A percentile compares a stretch with the other conserved stretches of the same genome.
These are phyloP conservation scores for Lacanobia oleracea DNA, from an alignment of 2,888 invertebrate species.

Conservation along the genomic window DNA sequence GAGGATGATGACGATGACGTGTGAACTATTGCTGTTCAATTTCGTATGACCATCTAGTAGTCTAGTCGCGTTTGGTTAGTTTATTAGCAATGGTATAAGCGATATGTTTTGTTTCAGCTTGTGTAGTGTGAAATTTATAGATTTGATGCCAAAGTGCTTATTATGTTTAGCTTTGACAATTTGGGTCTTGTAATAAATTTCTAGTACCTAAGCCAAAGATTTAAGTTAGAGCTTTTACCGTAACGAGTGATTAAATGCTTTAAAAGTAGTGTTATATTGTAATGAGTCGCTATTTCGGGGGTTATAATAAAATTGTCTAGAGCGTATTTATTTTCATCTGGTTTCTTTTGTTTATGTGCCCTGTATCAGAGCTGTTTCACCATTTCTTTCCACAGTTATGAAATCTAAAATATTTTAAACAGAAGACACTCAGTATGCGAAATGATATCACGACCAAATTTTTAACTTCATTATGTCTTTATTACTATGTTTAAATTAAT, in stretches of 20 bases:
- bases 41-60: not conserved
- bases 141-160: not conserved
- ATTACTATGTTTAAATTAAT: conserved; percentile 19
- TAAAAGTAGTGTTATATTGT: not conserved
- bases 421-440: not conserved
- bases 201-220: not conserved
- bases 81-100: not conserved
- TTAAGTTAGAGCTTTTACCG: not conserved
- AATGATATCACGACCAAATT: conserved; percentile 27
- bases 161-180: not conserved
- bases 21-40: not conserved
- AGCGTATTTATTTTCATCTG: conserved; percentile 1
- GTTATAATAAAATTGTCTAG: not conserved
- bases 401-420: not conserved
- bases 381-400: no score
- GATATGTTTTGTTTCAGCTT: not conserved
- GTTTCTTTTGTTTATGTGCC: no score
- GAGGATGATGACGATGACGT: conserved; percentile 67
- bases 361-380: no score
- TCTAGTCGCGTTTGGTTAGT: not conserved
- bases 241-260: not conserved
- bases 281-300: not conserved
- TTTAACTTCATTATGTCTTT: conserved; percentile 30
- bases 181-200: no score
- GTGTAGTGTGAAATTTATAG: not conserved